Percentiles rank a stretch among this genome's conserved stretches.
These are phyloP conservation scores for Rhinella marina DNA, from an alignment of 2,797 vertebrate genomes.

Conservation along the genomic window DNA sequence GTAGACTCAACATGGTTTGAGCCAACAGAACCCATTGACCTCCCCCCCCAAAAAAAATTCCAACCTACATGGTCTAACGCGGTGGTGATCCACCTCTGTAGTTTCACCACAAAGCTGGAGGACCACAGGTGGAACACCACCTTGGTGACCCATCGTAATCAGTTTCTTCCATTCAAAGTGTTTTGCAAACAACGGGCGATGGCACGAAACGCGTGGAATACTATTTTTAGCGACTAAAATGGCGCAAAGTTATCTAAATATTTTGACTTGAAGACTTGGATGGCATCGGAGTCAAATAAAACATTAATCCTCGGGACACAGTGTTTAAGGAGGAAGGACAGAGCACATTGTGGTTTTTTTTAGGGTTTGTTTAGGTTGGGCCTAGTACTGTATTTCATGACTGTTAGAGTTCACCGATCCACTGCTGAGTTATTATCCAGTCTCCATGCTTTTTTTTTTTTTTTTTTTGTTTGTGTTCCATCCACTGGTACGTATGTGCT, in stretches of 20 bases:
- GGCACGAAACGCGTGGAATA: constrained; percentile 74
- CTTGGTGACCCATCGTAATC: constrained; percentile 24
- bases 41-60: not conserved
- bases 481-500: constrained; percentile 71
- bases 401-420: constrained; percentile 73
- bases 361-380: constrained; percentile 67
- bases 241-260: constrained; percentile 72
- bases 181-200: constrained; percentile 74
- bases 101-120: not conserved
- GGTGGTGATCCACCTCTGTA: not conserved
- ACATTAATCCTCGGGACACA: constrained; percentile 70
- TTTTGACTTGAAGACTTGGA: constrained; percentile 77
- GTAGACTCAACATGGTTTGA: not conserved
- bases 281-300: constrained; percentile 71
- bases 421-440: constrained; percentile 67
- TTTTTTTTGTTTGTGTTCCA: constrained; percentile 52
- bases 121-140: constrained; percentile 50
- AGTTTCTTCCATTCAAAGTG: constrained; percentile 67
- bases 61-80: not conserved
- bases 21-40: not conserved
- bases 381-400: constrained; percentile 75
- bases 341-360: constrained; percentile 66
- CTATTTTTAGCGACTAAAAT: constrained; percentile 77
- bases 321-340: constrained; percentile 70
- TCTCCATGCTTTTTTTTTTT: constrained; percentile 44